These are phyloP conservation scores for Eupeodes corollae DNA, from an alignment of 1,140 invertebrate genomes.

Conservation along the genomic window DNA sequence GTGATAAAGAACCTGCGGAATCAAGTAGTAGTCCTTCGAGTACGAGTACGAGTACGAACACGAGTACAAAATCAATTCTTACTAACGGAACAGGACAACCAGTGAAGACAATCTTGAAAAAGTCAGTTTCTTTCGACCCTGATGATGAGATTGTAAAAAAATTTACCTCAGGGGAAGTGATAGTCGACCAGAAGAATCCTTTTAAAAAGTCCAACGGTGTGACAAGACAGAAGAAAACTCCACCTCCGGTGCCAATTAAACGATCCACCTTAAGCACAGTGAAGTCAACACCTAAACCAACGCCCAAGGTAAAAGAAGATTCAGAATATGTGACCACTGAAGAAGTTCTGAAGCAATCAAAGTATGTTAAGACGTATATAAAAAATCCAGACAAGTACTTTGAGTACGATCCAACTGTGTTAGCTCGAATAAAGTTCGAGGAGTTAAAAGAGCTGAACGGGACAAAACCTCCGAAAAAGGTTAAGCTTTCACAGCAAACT, in stretches of 20 bases:
- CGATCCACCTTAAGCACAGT: conserved; percentile 25
- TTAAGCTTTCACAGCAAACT: conserved; percentile 5
- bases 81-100: background rate
- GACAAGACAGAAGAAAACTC: conserved; percentile 16
- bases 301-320: background rate
- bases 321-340: conserved; percentile 32
- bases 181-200: conserved; percentile 33
- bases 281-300: conserved; percentile 15
- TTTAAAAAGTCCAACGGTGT: conserved; percentile 20
- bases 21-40: no score
- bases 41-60: no score
- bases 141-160: conserved; percentile 30
- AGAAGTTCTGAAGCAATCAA: conserved; percentile 35
- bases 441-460: conserved; percentile 18
- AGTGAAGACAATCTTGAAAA: conserved; percentile 13
- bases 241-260: conserved; percentile 24
- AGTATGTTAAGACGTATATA: conserved; percentile 36
- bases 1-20: no score
- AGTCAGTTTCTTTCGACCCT: conserved; percentile 29
- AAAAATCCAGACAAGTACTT: conserved; percentile 35
- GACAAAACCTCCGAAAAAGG: conserved; percentile 12
- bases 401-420: conserved; percentile 32
- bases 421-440: conserved; percentile 25
- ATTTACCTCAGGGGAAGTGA: conserved; percentile 29
- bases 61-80: no score